Evolutionary conservation across 2,113 vertebrate genomes (phyloP), one percentile per base, ranked within the genome.

Genomic region (Tamias sibiricus): DNA sequence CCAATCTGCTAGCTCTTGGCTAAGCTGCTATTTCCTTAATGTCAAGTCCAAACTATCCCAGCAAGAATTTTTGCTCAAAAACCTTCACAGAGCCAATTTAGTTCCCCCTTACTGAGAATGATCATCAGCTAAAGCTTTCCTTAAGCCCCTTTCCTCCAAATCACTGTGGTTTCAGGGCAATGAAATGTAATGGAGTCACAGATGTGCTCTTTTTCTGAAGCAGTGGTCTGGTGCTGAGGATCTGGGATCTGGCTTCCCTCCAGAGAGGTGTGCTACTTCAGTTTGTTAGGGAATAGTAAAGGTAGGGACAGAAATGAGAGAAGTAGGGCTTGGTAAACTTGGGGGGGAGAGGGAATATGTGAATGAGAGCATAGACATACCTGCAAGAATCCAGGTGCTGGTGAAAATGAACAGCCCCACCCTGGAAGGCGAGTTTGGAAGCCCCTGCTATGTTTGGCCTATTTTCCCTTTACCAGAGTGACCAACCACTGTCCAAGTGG

Each of bases 361-460:
- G 24, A 62, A 62, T 10, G 24, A 62, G 59, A 62, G 59, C 16
- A 62, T 28, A 62, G 28, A 26, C 24, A 9, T 9, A 62, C 24
- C 59, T 28, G 8, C 24, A 40, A 49, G 35, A 54, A 37, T 12
- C 6, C 8, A 0, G 2, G 44, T 1, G 24, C 9, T 6, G 37
- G 16, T 19, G 26, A 37, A 17, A 22, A 30, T 0, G 2, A 3
- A 4, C 0, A 30, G 24, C 35, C 8, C 17, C 6, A 75, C 16
- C 0, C 1, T 0, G 6, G 30, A n/a, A 16, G 2, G 2, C 0
- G 0, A 20, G 4, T 28, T 14, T 3, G 47, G 30, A 19, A 64
- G 28, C 12, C 64, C 6, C 32, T 71, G 0, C 9, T 40, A 28
- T 14, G n/a, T 14, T 35, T 17, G 5, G 16, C 14, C 66, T 19